Evolutionary conservation across 2,113 vertebrate species (phyloP).

Genomic region (Dipodomys ordii): DNA sequence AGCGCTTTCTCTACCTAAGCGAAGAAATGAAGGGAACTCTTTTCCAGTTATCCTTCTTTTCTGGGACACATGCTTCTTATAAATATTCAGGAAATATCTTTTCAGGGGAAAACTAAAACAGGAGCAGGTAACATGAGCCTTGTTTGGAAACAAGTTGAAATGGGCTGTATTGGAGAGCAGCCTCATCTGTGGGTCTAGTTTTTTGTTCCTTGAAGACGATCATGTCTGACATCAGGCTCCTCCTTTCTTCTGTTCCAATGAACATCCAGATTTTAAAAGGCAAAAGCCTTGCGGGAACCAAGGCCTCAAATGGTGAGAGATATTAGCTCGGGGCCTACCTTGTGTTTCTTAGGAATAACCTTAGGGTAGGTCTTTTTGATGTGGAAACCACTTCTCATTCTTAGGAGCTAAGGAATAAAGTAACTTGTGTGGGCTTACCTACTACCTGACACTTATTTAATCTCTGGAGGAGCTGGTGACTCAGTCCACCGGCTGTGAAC

Average conservation of each 20-base stretch:
- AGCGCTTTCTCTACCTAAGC: conserved; percentile 38
- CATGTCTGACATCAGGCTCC: not conserved
- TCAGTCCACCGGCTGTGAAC: not conserved
- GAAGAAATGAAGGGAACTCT: conserved; percentile 39
- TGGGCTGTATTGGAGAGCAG: not conserved
- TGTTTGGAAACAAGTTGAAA: conserved; percentile 31
- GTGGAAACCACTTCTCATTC: not conserved
- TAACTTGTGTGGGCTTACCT: not conserved
- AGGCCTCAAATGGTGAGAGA: not conserved
- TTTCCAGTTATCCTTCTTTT: conserved; percentile 52
- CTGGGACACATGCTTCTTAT: conserved; percentile 53
- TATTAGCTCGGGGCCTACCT: not conserved
- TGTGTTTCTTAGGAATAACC: not conserved
- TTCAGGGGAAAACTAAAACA: conserved; percentile 53
- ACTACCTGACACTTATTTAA: not conserved
- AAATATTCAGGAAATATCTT: conserved; percentile 63
- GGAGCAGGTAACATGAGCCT: not conserved
- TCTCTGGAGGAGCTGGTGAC: too few relatives aligned
- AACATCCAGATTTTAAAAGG: not conserved
- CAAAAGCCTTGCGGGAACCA: not conserved
- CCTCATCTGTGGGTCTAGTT: not conserved
- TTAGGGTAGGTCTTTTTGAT: not conserved
- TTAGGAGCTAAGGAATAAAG: not conserved
- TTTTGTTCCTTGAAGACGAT: not conserved
- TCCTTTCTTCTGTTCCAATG: not conserved